A percentile compares a stretch with the other conserved stretches of the same genome.
These are phyloP conservation scores for cattle (Bos taurus) DNA, from an alignment of 2,113 vertebrate genomes.

Conservation along the genomic window DNA sequence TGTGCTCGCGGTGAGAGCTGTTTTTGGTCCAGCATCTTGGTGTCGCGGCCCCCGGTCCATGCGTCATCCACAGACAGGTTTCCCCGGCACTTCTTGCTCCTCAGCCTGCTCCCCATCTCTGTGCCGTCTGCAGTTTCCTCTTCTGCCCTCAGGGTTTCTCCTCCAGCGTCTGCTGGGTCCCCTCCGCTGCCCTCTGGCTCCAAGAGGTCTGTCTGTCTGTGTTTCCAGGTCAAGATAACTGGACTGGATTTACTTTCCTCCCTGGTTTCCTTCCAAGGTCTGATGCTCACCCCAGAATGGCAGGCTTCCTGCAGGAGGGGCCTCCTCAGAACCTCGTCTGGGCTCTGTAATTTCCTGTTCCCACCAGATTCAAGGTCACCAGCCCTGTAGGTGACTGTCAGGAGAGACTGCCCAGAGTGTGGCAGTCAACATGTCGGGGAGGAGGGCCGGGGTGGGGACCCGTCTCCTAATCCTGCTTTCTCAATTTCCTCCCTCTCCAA, in stretches of 20 bases:
- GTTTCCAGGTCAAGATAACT: not conserved
- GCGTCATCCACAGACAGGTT: fast-evolving
- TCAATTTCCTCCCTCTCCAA: not conserved
- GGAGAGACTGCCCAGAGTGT: not conserved
- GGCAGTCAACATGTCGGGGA: not conserved
- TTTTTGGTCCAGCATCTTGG: not conserved
- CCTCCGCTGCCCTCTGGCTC: not conserved
- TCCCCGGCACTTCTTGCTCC: not conserved
- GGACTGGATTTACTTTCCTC: not conserved
- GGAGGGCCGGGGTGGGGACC: fast-evolving
- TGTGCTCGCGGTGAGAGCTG: not conserved
- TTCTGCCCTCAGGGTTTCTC: not conserved
- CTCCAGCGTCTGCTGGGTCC: not conserved
- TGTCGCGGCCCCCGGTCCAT: fast-evolving
- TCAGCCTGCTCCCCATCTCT: not conserved
- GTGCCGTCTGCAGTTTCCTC: not conserved
- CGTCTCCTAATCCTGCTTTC: not conserved
- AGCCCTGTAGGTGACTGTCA: not conserved
- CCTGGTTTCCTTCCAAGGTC: not conserved
- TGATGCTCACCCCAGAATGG: not conserved
- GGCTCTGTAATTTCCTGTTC: not conserved
- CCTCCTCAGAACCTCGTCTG: not conserved
- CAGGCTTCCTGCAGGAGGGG: not conserved
- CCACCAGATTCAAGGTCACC: not conserved
- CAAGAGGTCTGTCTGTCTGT: not conserved